A percentile compares a stretch with the other conserved stretches of the same genome.
phyloP scores from a whole-genome alignment of 2,113 vertebrate species.

The Theristicus caerulescens region DNA sequence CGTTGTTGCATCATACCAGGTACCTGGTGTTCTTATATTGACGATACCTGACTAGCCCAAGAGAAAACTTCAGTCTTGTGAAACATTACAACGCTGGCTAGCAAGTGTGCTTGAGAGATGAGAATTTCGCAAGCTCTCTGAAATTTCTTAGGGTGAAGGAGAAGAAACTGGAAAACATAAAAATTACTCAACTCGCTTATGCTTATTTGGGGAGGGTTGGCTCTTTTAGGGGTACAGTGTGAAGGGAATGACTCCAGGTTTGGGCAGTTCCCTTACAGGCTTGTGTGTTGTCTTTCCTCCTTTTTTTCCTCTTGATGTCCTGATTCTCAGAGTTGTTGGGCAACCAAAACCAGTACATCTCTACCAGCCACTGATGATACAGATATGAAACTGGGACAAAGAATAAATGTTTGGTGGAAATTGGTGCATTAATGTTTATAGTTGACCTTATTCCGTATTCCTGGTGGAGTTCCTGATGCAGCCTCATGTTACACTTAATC shows the following conservation, averaged over 20 bases:
- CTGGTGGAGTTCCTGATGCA: neutral
- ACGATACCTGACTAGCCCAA: neutral
- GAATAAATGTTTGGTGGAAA: neutral
- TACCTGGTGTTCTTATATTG: neutral
- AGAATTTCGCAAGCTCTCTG: neutral
- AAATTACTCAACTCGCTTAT: neutral
- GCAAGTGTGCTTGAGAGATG: fast-evolving
- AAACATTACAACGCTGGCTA: neutral
- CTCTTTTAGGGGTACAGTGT: fast-evolving
- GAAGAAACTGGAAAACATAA: neutral
- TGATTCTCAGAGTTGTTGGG: neutral
- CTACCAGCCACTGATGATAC: neutral
- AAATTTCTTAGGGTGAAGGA: neutral
- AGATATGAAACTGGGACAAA: neutral
- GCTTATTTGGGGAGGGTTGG: fast-evolving
- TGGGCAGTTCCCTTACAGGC: neutral
- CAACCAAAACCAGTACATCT: neutral
- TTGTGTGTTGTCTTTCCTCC: neutral
- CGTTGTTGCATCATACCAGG: neutral
- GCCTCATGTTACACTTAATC: neutral
- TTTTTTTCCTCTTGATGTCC: neutral
- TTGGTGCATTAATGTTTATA: neutral
- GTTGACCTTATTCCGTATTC: neutral
- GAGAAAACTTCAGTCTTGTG: neutral
- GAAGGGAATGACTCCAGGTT: neutral